These are phyloP conservation scores for Erithacus rubecula DNA, from an alignment of 2,797 vertebrate species.

Conservation along the genomic window DNA sequence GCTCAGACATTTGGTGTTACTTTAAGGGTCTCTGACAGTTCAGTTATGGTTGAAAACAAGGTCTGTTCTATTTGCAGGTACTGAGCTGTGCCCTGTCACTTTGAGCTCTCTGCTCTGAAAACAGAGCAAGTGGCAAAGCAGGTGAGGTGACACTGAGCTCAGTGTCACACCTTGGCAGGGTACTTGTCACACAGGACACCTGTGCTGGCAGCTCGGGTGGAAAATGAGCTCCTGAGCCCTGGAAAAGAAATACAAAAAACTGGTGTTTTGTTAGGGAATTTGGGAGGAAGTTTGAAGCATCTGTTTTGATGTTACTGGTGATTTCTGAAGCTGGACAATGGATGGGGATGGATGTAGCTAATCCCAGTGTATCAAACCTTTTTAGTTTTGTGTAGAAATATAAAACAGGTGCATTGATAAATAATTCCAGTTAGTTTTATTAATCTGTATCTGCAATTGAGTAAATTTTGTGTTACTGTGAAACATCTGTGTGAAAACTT, in stretches of 20 bases:
- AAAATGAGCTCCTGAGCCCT: not conserved
- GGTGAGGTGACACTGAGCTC: not conserved
- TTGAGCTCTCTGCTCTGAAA: not conserved
- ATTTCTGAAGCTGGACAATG: accelerated
- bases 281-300: not conserved
- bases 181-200: accelerated
- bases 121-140: not conserved
- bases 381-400: not conserved
- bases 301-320: not conserved
- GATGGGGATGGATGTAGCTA: not conserved
- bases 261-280: not conserved
- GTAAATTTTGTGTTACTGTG: not conserved
- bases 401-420: not conserved
- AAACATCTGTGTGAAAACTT: not conserved
- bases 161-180: accelerated
- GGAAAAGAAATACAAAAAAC: not conserved
- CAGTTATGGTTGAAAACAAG: not conserved
- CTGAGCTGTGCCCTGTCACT: not conserved
- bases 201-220: not conserved
- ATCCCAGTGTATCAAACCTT: not conserved
- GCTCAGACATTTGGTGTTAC: not conserved
- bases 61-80: accelerated
- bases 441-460: not conserved
- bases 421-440: not conserved
- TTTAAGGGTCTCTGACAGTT: not conserved